Base-by-base conservation (phyloP, 2,797 vertebrate species). In the Ambastaia sidthimunki region DNA sequence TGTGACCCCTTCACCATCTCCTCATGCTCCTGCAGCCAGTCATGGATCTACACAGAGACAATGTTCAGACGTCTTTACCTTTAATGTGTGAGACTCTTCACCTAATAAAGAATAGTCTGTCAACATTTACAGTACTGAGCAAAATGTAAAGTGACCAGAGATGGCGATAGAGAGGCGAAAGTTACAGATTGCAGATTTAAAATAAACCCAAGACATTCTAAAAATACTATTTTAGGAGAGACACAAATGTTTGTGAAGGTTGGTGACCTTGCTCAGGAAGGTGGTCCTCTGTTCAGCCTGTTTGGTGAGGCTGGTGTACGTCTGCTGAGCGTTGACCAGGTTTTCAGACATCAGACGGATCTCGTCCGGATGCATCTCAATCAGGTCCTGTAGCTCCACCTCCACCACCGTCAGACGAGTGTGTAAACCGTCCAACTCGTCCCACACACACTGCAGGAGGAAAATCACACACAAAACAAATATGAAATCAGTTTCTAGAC, bases 381-480 rank as follows among this genome's bases (percentile, higher is more conserved):
- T 90, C 10, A 96, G 18, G 82, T 97, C 97, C 59, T 96, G 96
- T 57, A 98, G 89, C 71, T 96, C 95, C 13, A 94, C 93, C 82
- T 98, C 96, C 71, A 98, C 89, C 0, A 93, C 91, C 0, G 95
- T 94, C 50, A 97, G 85, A 59, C 91, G 90, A 57, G 96, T 94
- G 87, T 95, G 97, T 94, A 96, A 97, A 63, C 87, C 74, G 10
- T 98, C 96, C 47, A 99, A 87, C 89, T 96, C 94, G 3, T 97
- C 95, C 96, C 96, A 97, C 18, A 95, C 91, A 80, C 91, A 89
- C 98, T 98, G 90, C 21, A 21, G 11, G 18, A 60, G 15, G 9
- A 21, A 59, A 72, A 12, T 71, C 2, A 74, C n/a, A 67, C n/a
- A 59, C 11, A 71, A 68, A 7, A 76, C 13, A 44, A 44, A 37